Evolutionary conservation across 2,113 vertebrate genomes (phyloP).

Genomic region (Mormoops blainvillei): DNA sequence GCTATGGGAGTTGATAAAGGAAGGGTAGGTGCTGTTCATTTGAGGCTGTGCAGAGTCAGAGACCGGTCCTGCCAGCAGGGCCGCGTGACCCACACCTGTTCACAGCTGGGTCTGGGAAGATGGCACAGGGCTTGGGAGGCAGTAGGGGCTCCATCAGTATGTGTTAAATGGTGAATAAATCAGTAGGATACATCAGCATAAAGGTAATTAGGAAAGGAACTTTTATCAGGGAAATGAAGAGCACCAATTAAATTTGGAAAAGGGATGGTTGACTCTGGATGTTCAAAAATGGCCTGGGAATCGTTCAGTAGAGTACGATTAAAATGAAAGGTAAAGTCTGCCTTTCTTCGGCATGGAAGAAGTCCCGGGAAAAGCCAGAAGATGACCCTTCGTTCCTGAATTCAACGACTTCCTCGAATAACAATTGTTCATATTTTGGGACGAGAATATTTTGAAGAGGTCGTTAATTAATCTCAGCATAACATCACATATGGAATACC

Average conservation of each 20-base stretch:
- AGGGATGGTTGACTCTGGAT: neutral
- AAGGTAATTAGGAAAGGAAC: neutral
- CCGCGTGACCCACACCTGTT: accelerated
- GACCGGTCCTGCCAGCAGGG: accelerated
- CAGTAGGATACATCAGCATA: neutral
- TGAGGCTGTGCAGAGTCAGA: neutral
- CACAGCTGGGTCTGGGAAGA: neutral
- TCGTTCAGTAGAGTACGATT: neutral
- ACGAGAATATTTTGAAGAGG: neutral
- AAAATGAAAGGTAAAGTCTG: neutral
- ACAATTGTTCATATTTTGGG: neutral
- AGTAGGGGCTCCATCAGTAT: accelerated
- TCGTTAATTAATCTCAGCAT: neutral
- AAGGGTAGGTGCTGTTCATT: neutral
- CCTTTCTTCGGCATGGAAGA: neutral
- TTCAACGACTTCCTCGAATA: neutral
- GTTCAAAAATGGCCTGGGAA: neutral
- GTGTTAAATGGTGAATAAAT: neutral
- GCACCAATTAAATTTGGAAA: neutral
- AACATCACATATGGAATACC: neutral
- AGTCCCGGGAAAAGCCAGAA: neutral
- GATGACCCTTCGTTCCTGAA: neutral
- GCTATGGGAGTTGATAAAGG: accelerated
- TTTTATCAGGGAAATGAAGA: neutral
- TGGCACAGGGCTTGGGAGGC: neutral